Evolutionary conservation across 2,888 invertebrate species (phyloP).

Genomic region (Magallana nippona): DNA sequence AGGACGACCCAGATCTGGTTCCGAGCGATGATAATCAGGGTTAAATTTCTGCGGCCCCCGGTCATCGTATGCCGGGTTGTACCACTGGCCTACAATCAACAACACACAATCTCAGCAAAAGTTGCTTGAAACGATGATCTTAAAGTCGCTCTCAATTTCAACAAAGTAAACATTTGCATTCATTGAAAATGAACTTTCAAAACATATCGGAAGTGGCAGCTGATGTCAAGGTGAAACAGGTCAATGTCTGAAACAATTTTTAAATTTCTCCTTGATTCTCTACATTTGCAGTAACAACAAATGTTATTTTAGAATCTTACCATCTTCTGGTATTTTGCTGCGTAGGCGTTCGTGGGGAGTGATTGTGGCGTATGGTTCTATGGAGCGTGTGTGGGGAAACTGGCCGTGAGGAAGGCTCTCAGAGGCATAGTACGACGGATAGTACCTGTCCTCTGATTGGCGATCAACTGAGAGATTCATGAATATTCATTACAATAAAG

Average conservation of each 20-base stretch:
- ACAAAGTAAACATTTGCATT: too few relatives aligned
- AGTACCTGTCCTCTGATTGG: constrained; percentile 72
- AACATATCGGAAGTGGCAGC: too few relatives aligned
- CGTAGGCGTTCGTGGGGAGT: constrained; percentile 76
- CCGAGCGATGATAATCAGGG: constrained; percentile 44
- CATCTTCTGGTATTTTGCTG: constrained; percentile 59
- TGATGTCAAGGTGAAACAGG: too few relatives aligned
- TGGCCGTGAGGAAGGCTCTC: constrained; percentile 72
- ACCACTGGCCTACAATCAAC: constrained; percentile 48
- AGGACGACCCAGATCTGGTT: constrained; percentile 40
- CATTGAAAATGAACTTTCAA: too few relatives aligned
- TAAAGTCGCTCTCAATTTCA: too few relatives aligned
- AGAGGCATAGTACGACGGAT: constrained; percentile 75
- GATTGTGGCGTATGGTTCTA: constrained; percentile 77
- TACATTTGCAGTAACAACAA: background rate
- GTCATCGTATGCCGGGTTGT: constrained; percentile 50
- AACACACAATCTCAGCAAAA: too few relatives aligned
- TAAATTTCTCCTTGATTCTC: too few relatives aligned
- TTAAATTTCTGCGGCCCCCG: constrained; percentile 41
- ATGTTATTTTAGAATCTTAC: constrained; percentile 47
- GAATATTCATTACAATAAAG: background rate
- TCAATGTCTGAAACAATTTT: too few relatives aligned
- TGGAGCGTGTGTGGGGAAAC: constrained; percentile 75
- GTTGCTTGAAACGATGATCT: too few relatives aligned
- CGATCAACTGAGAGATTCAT: constrained; percentile 51